Conservation (phyloP, 2,113 vertebrate species). For the Bubo blakistoni region DNA sequence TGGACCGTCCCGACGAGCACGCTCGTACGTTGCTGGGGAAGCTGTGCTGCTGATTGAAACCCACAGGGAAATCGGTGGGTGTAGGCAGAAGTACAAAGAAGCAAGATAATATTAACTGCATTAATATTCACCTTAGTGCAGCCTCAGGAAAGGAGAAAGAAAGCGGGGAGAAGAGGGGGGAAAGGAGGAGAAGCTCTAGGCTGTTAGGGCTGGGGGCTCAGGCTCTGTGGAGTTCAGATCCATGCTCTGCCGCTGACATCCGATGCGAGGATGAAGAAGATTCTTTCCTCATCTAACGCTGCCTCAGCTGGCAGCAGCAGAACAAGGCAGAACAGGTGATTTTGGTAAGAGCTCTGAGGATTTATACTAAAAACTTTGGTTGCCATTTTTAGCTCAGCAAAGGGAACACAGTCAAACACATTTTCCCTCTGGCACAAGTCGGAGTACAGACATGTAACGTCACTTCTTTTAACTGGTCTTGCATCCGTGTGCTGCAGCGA, state of each 20-base stretch:
- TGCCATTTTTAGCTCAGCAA: not conserved
- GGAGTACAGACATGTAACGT: not conserved
- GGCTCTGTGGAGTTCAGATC: not conserved
- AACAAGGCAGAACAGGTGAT: not conserved
- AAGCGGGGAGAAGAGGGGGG: not conserved
- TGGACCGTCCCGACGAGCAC: rapidly evolving
- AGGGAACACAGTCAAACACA: not conserved
- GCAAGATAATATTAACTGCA: not conserved
- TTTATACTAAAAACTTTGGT: not conserved
- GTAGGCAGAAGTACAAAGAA: not conserved
- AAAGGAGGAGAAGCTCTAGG: not conserved
- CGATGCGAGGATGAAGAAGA: rapidly evolving
- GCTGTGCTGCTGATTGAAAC: not conserved
- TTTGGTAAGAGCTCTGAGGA: not conserved
- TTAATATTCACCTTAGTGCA: not conserved
- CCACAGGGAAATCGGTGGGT: not conserved
- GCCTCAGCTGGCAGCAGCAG: not conserved
- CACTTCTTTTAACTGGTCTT: not conserved
- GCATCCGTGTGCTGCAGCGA: rapidly evolving
- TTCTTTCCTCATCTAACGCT: not conserved
- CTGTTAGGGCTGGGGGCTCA: not conserved
- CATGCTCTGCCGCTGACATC: not conserved
- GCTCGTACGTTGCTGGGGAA: rapidly evolving
- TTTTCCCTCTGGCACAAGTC: not conserved
- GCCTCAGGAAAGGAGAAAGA: not conserved